A percentile compares a stretch with the other conserved stretches of the same genome.
phyloP scores from a whole-genome alignment of 2,888 invertebrate genomes.

The Nomada hirtipes region DNA sequence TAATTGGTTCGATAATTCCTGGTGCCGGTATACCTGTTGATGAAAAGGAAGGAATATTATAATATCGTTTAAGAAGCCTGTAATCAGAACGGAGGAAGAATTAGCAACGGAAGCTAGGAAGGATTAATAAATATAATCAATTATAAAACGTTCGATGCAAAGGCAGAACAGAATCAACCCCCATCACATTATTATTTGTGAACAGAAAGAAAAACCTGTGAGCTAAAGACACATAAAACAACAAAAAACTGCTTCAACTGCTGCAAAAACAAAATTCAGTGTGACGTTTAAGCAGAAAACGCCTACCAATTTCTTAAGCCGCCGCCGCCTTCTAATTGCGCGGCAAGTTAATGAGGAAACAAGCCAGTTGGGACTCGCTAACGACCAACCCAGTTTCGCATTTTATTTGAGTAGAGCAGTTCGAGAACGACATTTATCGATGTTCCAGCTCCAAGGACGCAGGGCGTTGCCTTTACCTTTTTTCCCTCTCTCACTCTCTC shows the following conservation, averaged over 20 bases:
- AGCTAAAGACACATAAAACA: neutral
- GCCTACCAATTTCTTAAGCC: neutral
- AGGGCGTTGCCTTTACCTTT: slow-evolving; percentile 65
- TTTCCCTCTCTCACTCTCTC: slow-evolving; percentile 10
- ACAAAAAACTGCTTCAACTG: neutral
- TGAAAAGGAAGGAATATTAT: neutral
- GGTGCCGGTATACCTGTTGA: slow-evolving; percentile 46
- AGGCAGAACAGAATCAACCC: too few relatives aligned
- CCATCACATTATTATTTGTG: neutral
- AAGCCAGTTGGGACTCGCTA: slow-evolving; percentile 38
- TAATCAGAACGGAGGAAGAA: too few relatives aligned
- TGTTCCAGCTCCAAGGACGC: slow-evolving; percentile 56
- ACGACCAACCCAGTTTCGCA: slow-evolving; percentile 67
- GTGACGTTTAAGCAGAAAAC: slow-evolving; percentile 1
- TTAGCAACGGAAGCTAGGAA: too few relatives aligned
- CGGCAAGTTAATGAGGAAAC: slow-evolving; percentile 52
- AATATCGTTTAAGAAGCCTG: neutral
- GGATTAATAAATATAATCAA: too few relatives aligned
- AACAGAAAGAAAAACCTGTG: neutral
- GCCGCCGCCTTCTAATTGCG: slow-evolving; percentile 42
- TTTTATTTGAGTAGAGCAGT: slow-evolving; percentile 65
- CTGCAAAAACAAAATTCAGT: neutral
- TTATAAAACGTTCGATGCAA: too few relatives aligned
- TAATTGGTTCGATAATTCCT: slow-evolving; percentile 40
- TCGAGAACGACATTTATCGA: slow-evolving; percentile 70